Base-by-base conservation (phyloP, 2,888 invertebrate genomes). In the Pyrochroa serraticornis region DNA sequence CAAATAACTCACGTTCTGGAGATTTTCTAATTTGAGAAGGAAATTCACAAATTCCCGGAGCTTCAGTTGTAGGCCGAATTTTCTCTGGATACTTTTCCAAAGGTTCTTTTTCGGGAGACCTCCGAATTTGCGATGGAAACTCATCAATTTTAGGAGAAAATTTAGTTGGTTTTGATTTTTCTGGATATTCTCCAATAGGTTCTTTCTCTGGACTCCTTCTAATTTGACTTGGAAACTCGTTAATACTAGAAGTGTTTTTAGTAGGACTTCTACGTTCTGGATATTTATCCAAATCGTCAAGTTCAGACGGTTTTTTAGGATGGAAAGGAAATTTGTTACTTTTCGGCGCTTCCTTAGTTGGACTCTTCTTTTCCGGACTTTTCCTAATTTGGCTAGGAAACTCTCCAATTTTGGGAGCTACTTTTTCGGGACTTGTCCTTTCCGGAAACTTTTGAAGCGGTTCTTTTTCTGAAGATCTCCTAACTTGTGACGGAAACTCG, bases 211-310 rank as follows among this genome's bases (percentile, higher is more conserved):
- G 63, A 9, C 64, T 63, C 49, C 60, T 71, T 62, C 68, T 67
- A 36, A 64, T 54, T 47, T 71, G 75, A 8, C 69, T 63, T 22
- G 68, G 67, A 54, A 66, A 65, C 51, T 70, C 67, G 7, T 50
- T 36, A 33, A 60, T 55, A 42, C 37, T 53, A 22, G 22, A 5
- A 22, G 22, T 60, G 38, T 58, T 37, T 55, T 66, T 64, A 30
- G 22, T 45, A 56, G 38, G 63, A 53, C 14, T 13, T 35, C 35
- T 42, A 38, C 61, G 50, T 51, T 56, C 10, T 45, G 51, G 51
- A 9, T 42, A 34, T 45, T 63, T 57, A 9, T 48, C 44, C 32
- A 39, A 31, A 34, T 32, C 37, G 34, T 55, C 54, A 50, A 43
- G 62, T 39, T 67, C 62, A 33, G 63, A 55, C 5, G 64, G 57